These are phyloP conservation scores for Brevimyrus niger DNA, from an alignment of 2,113 vertebrate species.

Conservation along the genomic window DNA sequence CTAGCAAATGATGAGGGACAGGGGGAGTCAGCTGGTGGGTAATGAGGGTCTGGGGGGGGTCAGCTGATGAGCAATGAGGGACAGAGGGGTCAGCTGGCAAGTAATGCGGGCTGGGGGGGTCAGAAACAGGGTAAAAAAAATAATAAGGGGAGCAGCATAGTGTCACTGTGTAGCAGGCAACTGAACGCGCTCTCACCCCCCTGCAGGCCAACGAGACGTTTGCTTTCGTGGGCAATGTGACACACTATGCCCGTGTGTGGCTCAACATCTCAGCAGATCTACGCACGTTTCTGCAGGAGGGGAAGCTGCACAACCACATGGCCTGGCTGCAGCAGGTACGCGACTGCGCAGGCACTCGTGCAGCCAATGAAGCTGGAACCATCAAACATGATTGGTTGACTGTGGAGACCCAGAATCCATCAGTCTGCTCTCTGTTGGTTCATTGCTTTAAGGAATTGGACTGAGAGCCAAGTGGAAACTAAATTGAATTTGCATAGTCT, in stretches of 20 bases:
- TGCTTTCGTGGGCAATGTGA: slow-evolving; percentile 89
- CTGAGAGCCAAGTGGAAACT: background rate
- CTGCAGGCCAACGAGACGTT: slow-evolving; percentile 91
- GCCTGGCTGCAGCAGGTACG: slow-evolving; percentile 80
- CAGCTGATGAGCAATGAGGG: background rate
- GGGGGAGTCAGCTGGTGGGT: no score
- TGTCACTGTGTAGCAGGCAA: background rate
- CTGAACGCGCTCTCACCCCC: background rate
- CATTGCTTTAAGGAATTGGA: slow-evolving; percentile 2
- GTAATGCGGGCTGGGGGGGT: background rate
- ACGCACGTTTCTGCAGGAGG: slow-evolving; percentile 75
- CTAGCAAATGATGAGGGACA: no score
- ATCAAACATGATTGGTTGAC: background rate
- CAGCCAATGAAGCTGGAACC: background rate
- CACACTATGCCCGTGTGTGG: slow-evolving; percentile 81
- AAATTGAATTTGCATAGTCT: background rate
- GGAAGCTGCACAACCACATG: slow-evolving; percentile 72
- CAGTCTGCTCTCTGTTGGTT: background rate
- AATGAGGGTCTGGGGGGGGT: background rate
- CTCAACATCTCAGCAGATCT: slow-evolving; percentile 86
- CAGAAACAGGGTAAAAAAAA: no score
- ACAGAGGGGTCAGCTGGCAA: background rate
- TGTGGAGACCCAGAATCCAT: background rate
- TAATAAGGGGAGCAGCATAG: background rate
- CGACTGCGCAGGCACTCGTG: background rate